Conservation (phyloP, 2,888 invertebrate genomes). For the Sycophila texana region DNA sequence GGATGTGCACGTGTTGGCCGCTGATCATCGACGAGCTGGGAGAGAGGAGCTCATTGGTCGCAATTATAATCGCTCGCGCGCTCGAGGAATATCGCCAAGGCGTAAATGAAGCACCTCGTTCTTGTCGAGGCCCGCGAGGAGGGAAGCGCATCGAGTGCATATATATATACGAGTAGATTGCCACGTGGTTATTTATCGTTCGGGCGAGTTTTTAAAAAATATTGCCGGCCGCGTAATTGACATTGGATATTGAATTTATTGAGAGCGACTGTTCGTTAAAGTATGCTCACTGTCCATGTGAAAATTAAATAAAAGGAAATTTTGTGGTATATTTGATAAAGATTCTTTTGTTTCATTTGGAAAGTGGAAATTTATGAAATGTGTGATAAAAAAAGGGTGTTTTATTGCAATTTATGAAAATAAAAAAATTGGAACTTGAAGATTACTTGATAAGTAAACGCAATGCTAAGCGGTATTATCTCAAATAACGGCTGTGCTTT, state of each 20-base stretch:
- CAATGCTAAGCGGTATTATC: too few species aligned
- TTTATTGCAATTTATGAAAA: too few species aligned
- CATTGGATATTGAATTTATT: constrained; percentile 46
- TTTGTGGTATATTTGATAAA: neutral
- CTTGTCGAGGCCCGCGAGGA: neutral
- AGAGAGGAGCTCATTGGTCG: constrained; percentile 1
- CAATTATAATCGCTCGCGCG: constrained; percentile 47
- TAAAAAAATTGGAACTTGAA: too few species aligned
- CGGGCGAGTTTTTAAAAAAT: neutral
- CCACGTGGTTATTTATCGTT: constrained; percentile 40
- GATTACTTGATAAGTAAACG: too few species aligned
- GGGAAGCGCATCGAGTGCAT: neutral
- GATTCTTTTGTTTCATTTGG: too few species aligned
- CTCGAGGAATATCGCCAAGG: constrained; percentile 14
- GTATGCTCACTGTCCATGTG: neutral
- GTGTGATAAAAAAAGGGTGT: too few species aligned
- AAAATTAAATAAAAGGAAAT: neutral
- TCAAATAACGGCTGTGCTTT: too few species aligned
- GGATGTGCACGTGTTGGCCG: constrained; percentile 57
- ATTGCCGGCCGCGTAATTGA: constrained; percentile 31
- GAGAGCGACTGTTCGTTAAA: neutral
- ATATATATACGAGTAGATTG: constrained; percentile 18
- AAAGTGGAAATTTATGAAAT: too few species aligned
- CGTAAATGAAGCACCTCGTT: constrained; percentile 1
- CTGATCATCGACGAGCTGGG: constrained; percentile 6